phyloP scores from a whole-genome alignment of 2,113 vertebrate species.

The Phylloscopus whistleri region DNA sequence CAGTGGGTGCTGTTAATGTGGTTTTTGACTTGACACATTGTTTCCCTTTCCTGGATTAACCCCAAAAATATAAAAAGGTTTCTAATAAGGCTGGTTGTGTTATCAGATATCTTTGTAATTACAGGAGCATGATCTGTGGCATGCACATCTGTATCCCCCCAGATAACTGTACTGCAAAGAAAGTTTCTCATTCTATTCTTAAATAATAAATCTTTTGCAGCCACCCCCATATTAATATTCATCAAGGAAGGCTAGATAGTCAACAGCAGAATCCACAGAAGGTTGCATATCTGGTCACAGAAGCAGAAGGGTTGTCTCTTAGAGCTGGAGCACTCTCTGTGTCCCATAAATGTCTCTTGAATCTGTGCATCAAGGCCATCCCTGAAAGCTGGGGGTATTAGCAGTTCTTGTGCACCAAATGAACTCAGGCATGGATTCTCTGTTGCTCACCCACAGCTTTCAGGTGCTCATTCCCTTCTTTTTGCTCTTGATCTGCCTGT shows the following conservation, averaged over 20 bases:
- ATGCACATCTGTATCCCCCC: background rate
- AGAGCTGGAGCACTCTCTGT: background rate
- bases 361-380: background rate
- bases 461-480: background rate
- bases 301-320: background rate
- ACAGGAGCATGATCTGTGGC: background rate
- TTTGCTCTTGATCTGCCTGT: fast-evolving
- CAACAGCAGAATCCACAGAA: background rate
- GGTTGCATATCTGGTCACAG: background rate
- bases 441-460: background rate
- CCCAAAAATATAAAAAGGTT: background rate
- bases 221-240: background rate
- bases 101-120: background rate
- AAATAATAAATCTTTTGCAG: background rate
- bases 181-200: background rate
- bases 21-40: background rate
- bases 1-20: background rate
- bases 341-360: background rate
- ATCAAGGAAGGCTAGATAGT: background rate
- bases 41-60: background rate
- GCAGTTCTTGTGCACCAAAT: background rate
- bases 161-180: background rate
- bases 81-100: background rate
- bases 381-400: background rate
- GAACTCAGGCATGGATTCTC: background rate